Percentiles rank a stretch among this genome's conserved stretches.
Evolutionary conservation across 2,113 vertebrate species (phyloP).

Genomic region (Centropristis striata): DNA sequence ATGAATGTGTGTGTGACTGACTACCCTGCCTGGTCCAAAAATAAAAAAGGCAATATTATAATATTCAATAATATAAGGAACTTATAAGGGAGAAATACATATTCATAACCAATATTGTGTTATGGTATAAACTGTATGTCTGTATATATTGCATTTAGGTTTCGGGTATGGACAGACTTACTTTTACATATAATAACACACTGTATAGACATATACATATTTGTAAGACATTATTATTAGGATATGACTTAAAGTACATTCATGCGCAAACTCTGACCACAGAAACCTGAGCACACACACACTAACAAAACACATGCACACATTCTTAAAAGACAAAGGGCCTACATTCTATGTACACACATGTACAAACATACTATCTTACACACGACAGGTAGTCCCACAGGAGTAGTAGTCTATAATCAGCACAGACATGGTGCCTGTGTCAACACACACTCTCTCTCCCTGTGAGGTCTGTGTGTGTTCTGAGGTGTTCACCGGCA

Average conservation of each 20-base stretch:
- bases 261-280: neutral
- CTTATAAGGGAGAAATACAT: too few species aligned
- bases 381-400: neutral
- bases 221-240: neutral
- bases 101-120: too few species aligned
- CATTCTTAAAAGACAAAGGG: neutral
- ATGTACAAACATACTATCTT: neutral
- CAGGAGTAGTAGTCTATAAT: constrained; percentile 17
- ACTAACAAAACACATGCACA: neutral
- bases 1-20: too few species aligned
- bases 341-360: neutral
- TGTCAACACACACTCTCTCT: constrained; percentile 49
- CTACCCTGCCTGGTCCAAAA: too few species aligned
- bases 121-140: too few species aligned
- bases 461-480: constrained; percentile 51
- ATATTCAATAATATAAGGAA: too few species aligned
- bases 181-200: too few species aligned
- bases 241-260: neutral
- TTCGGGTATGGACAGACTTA: too few species aligned
- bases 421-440: neutral
- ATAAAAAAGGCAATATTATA: too few species aligned
- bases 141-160: too few species aligned
- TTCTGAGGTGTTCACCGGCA: constrained; percentile 14
- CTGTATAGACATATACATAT: neutral
- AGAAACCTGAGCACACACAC: neutral